Conservation (phyloP, 2,797 vertebrate genomes). For the Chaunax sp. region DNA sequence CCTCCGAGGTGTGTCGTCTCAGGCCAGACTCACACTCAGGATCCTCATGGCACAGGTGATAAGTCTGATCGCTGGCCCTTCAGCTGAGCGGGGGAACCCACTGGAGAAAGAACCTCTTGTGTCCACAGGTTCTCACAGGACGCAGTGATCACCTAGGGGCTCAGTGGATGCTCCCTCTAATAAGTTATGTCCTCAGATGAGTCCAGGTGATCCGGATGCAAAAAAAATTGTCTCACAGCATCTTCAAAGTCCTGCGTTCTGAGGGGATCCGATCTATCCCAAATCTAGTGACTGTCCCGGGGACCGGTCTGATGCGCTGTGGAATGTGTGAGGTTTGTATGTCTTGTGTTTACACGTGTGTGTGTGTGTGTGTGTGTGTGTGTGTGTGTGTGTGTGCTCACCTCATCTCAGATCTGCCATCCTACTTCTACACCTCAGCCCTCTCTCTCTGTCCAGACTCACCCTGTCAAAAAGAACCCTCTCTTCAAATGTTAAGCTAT, state of each 20-base stretch:
- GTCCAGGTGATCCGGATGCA: constrained; percentile 30
- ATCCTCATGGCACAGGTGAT: constrained; percentile 66
- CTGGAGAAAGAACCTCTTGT: constrained; percentile 4
- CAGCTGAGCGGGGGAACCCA: constrained; percentile 9
- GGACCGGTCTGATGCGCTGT: constrained; percentile 4
- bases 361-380: not conserved
- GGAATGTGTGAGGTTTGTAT: constrained; percentile 25
- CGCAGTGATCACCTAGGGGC: constrained; percentile 11
- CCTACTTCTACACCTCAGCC: constrained; percentile 32
- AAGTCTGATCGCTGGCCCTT: constrained; percentile 47
- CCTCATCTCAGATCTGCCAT: constrained; percentile 53
- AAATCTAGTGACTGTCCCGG: constrained; percentile 22
- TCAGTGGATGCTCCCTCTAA: constrained; percentile 23
- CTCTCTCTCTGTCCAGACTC: constrained; percentile 27
- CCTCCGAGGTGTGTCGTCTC: constrained; percentile 59
- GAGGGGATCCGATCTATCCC: not conserved
- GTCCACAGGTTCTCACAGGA: constrained; percentile 45
- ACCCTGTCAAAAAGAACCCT: constrained; percentile 11
- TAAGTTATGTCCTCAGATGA: constrained; percentile 38
- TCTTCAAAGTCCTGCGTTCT: constrained; percentile 41
- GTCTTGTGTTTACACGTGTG: constrained; percentile 9
- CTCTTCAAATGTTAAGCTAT: constrained; percentile 37
- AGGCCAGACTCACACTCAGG: constrained; percentile 45
- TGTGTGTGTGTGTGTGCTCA: constrained; percentile 22
- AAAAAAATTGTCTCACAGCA: constrained; percentile 16